A percentile compares a stretch with the other conserved stretches of the same genome.
Conservation (phyloP, 2,888 invertebrate genomes). For the Furcula furcula region DNA sequence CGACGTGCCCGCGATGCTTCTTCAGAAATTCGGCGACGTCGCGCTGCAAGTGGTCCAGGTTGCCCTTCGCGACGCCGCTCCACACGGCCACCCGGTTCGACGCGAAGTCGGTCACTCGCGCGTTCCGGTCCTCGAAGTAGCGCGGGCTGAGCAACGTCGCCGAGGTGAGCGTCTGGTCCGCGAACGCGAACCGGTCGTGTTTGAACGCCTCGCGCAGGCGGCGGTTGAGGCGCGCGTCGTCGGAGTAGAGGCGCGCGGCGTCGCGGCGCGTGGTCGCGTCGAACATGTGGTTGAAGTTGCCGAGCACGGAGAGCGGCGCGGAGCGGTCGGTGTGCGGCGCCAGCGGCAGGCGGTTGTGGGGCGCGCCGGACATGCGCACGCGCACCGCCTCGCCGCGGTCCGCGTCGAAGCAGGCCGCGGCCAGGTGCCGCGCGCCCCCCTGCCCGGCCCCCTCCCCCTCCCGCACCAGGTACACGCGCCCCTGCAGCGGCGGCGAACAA, state of each 20-base stretch:
- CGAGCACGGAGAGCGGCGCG: constrained; percentile 62
- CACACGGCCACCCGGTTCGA: constrained; percentile 63
- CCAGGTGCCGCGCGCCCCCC: constrained; percentile 49
- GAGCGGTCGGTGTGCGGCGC: constrained; percentile 44
- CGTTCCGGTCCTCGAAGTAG: constrained; percentile 64
- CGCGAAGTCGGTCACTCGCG: constrained; percentile 57
- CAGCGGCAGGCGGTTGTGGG: constrained; percentile 35
- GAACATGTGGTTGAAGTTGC: constrained; percentile 75
- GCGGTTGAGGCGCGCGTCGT: constrained; percentile 52
- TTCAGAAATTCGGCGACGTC: constrained; percentile 46
- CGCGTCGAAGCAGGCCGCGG: constrained; percentile 61
- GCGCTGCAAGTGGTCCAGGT: constrained; percentile 55
- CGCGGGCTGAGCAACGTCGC: constrained; percentile 44
- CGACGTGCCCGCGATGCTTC: constrained; percentile 21
- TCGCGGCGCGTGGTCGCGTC: constrained; percentile 57
- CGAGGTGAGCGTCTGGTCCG: constrained; percentile 53
- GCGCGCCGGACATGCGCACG: constrained; percentile 38
- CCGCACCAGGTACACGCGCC: constrained; percentile 59
- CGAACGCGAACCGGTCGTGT: constrained; percentile 53
- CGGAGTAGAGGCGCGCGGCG: constrained; percentile 62
- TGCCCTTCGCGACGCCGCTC: constrained; percentile 60
- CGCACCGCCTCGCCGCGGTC: constrained; percentile 48
- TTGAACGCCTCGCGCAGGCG: constrained; percentile 55
- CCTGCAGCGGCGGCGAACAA: constrained; percentile 59
- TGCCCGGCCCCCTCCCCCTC: constrained; percentile 26